Evolutionary conservation across 1,140 invertebrate species (phyloP), one percentile per base, ranked within the genome.

Genomic region (Drosophila mauritiana): DNA sequence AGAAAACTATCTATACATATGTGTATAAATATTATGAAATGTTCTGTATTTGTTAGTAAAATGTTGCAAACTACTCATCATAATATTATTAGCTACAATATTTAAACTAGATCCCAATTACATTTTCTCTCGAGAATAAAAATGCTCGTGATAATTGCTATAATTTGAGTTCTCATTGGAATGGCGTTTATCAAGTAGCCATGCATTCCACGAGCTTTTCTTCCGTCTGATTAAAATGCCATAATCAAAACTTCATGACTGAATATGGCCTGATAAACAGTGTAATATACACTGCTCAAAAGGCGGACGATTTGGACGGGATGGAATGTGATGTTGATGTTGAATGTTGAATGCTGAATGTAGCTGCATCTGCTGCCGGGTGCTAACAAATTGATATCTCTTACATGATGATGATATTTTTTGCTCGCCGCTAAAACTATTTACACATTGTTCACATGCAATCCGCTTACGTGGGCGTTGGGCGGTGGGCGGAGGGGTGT

Each of bases 341-440:
- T 42, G 39, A n/a, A 15, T 17, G 8, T 15, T 42, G n/a, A 40
- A n/a, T 39, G 13, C 39, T 15, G 39, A 40, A 15, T 40, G 37
- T 31, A 31, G 31, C 31, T 31, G 31, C 31, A 31, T 31, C 31
- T 31, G 40, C 7, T 59, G 37, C 25, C 51, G 63, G 45, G 48
- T 62, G 67, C 67, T 73, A 68, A 82, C 79, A 82, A 82, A 63
- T 82, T 82, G 79, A 82, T 78, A 82, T 74, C 79, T 74, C 73
- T 52, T 69, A 69, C 69, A 74, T 74, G 68, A 73, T 52, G 69
- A 73, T 73, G 58, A 78, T 68, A 77, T 72, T 63, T 63, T 73
- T 55, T 59, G 49, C 49, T 37, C 17, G 43, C 48, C 54, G 53
- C 74, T 70, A 46, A 46, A 59, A 34, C 67, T 54, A 78, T 82